Base-by-base conservation (phyloP, 2,797 vertebrate species). In the Coranthus polyacanthus region DNA sequence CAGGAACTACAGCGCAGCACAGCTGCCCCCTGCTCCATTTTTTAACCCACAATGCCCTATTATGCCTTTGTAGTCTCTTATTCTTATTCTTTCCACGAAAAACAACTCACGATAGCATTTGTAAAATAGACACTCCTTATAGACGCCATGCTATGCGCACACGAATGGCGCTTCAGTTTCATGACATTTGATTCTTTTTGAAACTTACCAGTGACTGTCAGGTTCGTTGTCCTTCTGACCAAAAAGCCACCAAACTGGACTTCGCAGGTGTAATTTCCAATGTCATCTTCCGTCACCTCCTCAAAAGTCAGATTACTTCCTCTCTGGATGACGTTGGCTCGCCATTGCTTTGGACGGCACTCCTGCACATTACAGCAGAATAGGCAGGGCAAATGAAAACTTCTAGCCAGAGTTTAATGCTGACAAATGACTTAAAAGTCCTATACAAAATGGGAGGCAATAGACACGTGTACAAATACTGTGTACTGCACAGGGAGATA, bases 191-290 rank as follows among this genome's bases (percentile, higher is more conserved):
- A 12, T 47, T 52, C 39, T 37, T 17, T 16, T 26, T 10, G 22
- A 34, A 39, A 79, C 84, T 81, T 95, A 98, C 98, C 98, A 81
- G 98, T 99, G 57, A 99, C 96, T 21, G 95, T 95, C 88, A 98
- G 93, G 81, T 98, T 95, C 1, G 96, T 98, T 0, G 98, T 99
- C 89, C 97, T 96, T 87, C 97, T 94, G 49, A 99, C 96, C 66
- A 96, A 84, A 80, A 98, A 99, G 76, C 94, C 94, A 63, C 96
- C 95, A 29, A 97, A 97, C 83, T 96, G 96, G 87, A 99, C 89
- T 89, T 98, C 96, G 68, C 98, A 99, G 38, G 98, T 99, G 69
- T 99, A 99, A 94, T 99, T 99, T 87, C 98, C 98, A 91, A 97
- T 97, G 90, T 99, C 98, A 71, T 98, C 97, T 91, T 99, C 98